These are phyloP conservation scores for Creontiades dilutus DNA, from an alignment of 2,888 invertebrate species.

Conservation along the genomic window DNA sequence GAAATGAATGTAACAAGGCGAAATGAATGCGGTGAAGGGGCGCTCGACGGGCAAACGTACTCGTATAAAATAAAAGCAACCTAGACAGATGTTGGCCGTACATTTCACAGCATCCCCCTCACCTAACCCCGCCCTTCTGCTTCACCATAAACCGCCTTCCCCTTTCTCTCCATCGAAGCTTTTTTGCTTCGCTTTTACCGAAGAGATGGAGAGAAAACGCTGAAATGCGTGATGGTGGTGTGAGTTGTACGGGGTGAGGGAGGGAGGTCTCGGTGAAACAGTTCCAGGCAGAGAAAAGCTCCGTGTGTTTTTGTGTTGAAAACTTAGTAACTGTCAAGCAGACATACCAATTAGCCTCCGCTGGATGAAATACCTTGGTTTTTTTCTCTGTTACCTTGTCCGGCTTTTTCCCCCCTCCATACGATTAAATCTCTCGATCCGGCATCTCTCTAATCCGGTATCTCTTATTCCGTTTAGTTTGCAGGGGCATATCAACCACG, in stretches of 20 bases:
- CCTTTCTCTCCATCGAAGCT: background rate
- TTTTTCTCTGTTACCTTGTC: background rate
- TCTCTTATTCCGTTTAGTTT: too few relatives aligned
- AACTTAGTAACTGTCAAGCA: conserved; percentile 20
- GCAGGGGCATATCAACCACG: too few relatives aligned
- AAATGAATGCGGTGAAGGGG: conserved; percentile 43
- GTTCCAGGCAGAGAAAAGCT: too few relatives aligned
- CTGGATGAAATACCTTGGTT: background rate
- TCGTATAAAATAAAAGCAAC: conserved; percentile 43
- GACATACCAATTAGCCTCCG: conserved; percentile 35
- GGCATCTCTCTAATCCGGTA: too few relatives aligned
- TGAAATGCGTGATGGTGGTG: background rate
- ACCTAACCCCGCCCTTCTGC: too few relatives aligned
- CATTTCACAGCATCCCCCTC: background rate
- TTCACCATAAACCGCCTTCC: background rate
- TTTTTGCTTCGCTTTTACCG: background rate
- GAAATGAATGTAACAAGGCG: conserved; percentile 45
- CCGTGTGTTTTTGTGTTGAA: background rate
- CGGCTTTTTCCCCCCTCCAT: too few relatives aligned
- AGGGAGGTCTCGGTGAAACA: too few relatives aligned
- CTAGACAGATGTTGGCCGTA: conserved; percentile 43
- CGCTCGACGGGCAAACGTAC: conserved; percentile 23
- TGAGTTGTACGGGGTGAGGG: background rate
- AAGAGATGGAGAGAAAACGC: background rate
- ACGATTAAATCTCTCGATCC: too few relatives aligned